Evolutionary conservation across 2,797 vertebrate genomes (phyloP).

Genomic region (Sebastes umbrosus): DNA sequence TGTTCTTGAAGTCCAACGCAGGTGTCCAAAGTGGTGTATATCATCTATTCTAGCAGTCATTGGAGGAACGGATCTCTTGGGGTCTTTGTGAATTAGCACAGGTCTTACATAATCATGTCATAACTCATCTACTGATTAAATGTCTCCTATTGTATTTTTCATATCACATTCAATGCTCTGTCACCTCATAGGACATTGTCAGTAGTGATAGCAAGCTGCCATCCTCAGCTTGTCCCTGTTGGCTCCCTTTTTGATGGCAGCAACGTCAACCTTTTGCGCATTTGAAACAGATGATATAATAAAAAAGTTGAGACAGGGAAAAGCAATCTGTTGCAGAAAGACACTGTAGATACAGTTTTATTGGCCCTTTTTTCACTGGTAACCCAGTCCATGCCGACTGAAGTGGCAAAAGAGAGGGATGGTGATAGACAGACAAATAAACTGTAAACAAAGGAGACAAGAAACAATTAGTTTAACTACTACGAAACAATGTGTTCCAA

Average conservation of each 20-base stretch:
- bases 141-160: background rate
- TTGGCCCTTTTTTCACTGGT: conserved; percentile 46
- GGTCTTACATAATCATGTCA: background rate
- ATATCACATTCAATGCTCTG: background rate
- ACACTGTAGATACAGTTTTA: background rate
- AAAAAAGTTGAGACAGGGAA: background rate
- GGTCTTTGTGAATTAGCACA: background rate
- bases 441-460: conserved; percentile 51
- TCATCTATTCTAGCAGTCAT: background rate
- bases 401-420: conserved; percentile 71
- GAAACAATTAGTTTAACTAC: background rate
- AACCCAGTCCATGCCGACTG: conserved; percentile 53
- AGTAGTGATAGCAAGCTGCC: background rate
- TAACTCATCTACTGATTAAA: background rate
- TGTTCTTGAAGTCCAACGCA: background rate
- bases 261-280: background rate
- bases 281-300: background rate
- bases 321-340: background rate
- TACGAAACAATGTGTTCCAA: background rate
- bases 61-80: background rate
- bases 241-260: background rate
- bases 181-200: background rate
- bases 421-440: conserved; percentile 68
- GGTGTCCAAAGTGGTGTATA: background rate
- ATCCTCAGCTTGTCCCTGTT: background rate